A percentile compares a stretch with the other conserved stretches of the same genome.
Conservation (phyloP, 2,888 invertebrate genomes). For the Philopedon plagiatum region DNA sequence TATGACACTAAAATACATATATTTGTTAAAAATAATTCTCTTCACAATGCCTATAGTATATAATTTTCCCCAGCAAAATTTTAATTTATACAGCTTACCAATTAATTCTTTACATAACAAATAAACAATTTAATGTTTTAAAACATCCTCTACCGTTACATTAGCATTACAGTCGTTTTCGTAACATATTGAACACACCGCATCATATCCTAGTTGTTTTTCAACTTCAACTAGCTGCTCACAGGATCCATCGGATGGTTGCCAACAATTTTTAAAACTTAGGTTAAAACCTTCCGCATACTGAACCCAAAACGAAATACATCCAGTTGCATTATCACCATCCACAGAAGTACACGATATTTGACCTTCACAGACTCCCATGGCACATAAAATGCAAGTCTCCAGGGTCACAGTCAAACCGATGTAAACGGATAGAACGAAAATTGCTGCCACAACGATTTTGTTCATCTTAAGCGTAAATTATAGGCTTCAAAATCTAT, state of each 20-base stretch:
- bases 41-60: too few species aligned
- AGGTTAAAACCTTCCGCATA: not conserved
- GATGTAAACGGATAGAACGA: not conserved
- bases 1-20: too few species aligned
- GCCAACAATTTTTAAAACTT: conserved; percentile 5
- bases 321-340: not conserved
- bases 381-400: not conserved
- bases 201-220: conserved; percentile 9
- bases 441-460: not conserved
- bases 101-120: too few species aligned
- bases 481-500: too few species aligned
- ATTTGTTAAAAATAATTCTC: too few species aligned
- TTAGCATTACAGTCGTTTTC: conserved; percentile 23
- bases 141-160: not conserved
- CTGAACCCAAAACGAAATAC: not conserved
- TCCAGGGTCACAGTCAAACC: not conserved
- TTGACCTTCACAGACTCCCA: not conserved
- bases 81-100: too few species aligned
- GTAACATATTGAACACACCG: conserved; percentile 13
- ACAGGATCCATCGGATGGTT: conserved; percentile 2
- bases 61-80: too few species aligned
- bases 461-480: not conserved
- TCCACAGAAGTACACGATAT: not conserved
- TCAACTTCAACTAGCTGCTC: conserved; percentile 6
- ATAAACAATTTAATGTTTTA: not conserved